Base-by-base conservation (phyloP, 2,888 invertebrate genomes). In the Drosophila mettleri region DNA sequence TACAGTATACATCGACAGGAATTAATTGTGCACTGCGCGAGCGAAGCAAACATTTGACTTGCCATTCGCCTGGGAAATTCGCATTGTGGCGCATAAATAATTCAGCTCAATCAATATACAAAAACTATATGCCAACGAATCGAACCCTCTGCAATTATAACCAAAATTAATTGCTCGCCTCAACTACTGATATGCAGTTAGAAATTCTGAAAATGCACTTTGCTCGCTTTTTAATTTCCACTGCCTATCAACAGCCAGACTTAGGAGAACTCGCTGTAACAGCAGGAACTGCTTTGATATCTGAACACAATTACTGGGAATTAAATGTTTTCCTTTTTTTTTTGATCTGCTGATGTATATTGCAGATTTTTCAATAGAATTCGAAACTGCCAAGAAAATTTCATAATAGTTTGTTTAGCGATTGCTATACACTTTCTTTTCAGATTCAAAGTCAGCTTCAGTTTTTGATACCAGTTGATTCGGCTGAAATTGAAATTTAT, bases 31-130 rank as follows among this genome's bases (percentile, higher is more conserved):
- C 45, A 8, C 27, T 38, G 55, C 29, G 2, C 22, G 51, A 48
- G 34, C 43, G 38, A 48, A 41, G 16, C 29, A n/a, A 60, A 29
- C 39, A 41, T 68, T 60, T 72, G 55, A 53, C 59, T 31, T 65
- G 16, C 18, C 41, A 45, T 36, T 49, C 20, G 52, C 70, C 34
- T 69, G 73, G 74, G 74, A 73, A 74, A 69, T 59, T 73, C 24
- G 53, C 70, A 69, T 61, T 36, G 49, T 61, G 53, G 36, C 36
- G 14, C 36, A 57, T 74, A 38, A 75, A 69, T 65, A 51, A 54
- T 69, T 39, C 14, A 58, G 33, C 36, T 38, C 7, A n/a, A 3
- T n/a, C 12, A 39, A 24, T 33, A 10, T 29, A 39, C 20, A n/a
- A 45, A 27, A 24, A 20, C 18, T 31, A 31, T 14, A n/a, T 12